Base-by-base conservation (phyloP, 30 jellyfish, hydroid and myxozoan species). In the Aurelia aurita region DNA sequence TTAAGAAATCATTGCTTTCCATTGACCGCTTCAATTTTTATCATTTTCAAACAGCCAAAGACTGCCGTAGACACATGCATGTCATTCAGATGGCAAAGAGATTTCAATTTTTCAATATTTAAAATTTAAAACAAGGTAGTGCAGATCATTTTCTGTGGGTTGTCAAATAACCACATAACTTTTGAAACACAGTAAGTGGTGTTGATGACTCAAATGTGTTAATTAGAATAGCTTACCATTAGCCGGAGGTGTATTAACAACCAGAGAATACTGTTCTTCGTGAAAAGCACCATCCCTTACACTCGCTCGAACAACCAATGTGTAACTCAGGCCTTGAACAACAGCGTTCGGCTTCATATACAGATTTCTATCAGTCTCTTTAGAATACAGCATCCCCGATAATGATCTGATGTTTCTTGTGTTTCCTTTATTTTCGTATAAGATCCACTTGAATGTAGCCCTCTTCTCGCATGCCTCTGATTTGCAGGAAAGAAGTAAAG, bases 281-380 rank as follows among this genome's bases (percentile, higher is more conserved):
- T 6, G 65, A 16, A 20, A 23, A 10, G 89, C 77, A 18, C 80
- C 80, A 78, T 78, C 89, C 3, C n/a, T 45, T 7, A 79, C 89
- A 14, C 58, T 78, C 43, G 63, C 87, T 61, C 16, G 35, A 31
- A 76, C 16, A 10, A 13, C 62, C 44, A 76, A 16, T n/a, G 43
- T 54, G 72, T 57, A 76, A n/a, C 6, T 16, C 3, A 16, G 21
- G 16, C 77, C 77, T 32, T 3, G 44, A 28, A 15, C 5, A 21
- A 76, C 31, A 18, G 44, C 87, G 19, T 76, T 58, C 31, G 76
- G 87, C 64, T 76, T 58, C 80, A 62, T 62, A n/a, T 58, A 62
- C 12, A 78, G 66, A 43, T 59, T 79, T 44, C 65, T 78, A 16
- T 65, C 58, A 25, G 58, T 61, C 0, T 16, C 51, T 22, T 10